These are phyloP conservation scores for Homarus americanus DNA, from an alignment of 1,140 invertebrate genomes.

Conservation along the genomic window DNA sequence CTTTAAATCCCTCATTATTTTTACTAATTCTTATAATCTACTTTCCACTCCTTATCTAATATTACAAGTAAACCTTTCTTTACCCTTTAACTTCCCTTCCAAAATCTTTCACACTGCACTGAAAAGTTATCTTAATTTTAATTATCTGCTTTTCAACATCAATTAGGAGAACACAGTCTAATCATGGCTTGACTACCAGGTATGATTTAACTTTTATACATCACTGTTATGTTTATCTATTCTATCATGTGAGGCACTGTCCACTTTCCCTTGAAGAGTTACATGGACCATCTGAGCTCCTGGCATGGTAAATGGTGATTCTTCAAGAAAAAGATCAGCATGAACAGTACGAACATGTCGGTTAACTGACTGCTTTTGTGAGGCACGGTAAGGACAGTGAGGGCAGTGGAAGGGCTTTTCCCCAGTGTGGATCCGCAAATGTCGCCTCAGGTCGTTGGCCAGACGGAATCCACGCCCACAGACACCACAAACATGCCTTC, in stretches of 20 bases:
- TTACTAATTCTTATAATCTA: no score
- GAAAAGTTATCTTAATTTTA: background rate
- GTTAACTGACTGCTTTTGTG: conserved; percentile 70
- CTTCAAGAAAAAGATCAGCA: conserved; percentile 51
- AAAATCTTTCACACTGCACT: background rate
- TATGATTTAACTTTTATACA: background rate
- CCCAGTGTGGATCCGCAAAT: conserved; percentile 78
- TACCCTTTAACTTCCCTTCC: background rate
- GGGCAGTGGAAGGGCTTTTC: conserved; percentile 78
- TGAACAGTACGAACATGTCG: conserved; percentile 62
- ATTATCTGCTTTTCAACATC: background rate
- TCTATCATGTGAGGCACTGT: background rate
- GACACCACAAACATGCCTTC: conserved; percentile 76
- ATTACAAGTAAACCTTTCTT: no score
- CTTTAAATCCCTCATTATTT: no score
- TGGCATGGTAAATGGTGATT: conserved; percentile 22
- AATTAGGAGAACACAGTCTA: background rate
- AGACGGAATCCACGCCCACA: conserved; percentile 83
- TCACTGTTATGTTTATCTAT: background rate
- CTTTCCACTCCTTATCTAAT: no score
- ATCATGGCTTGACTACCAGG: background rate
- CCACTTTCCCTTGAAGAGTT: background rate
- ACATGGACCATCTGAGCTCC: background rate
- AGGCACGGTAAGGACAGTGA: conserved; percentile 71
- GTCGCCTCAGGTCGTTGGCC: conserved; percentile 85